Evolutionary conservation across 92 coral and sea anemone genomes (phyloP), one percentile per base, ranked within the genome.

Genomic region (Metridium senile): DNA sequence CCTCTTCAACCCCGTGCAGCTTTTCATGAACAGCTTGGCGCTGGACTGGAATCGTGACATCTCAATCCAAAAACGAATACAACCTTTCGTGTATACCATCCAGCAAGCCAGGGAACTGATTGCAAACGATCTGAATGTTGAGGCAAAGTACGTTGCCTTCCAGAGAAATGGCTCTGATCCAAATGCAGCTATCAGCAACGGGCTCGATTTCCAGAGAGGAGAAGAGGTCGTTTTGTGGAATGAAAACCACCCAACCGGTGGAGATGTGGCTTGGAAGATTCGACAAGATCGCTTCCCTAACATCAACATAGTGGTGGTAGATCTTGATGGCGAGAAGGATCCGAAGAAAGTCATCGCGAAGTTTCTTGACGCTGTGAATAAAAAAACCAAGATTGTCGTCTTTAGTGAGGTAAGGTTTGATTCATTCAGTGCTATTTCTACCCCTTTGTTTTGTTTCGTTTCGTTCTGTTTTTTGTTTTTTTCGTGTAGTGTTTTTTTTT

Each of bases 51-150:
- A 88, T 79, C 78, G 66, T 23, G 83, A 88, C 58, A 74, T 84
- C 47, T 84, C 93, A 76, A 84, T 88, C 72, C 93, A 88, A 80
- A 88, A 84, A 66, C 80, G 89, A 53, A 76, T 39, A 35, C 11
- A 80, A 18, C 79, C 74, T 22, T 80, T 79, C 11, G 88, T 81
- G 4, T 45, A 43, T 59, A 66, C 82, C 66, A 88, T 88, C 68
- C 53, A 64, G 31, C 49, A 34, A 18, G 93, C 93, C 16, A 73
- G 89, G 13, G 81, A 51, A 16, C 74, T 73, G 22, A 66, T 84
- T 29, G 93, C 93, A 0, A 30, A 39, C 11, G 89, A 88, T 53
- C 83, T 88, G 47, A 85, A 85, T 33, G 86, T 88, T 7, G 46
- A 33, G 6, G 33, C 74, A 28, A 72, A 80, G 23, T 51, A 35